These are phyloP conservation scores for Pica pica DNA, from an alignment of 2,113 vertebrate genomes.

Conservation along the genomic window DNA sequence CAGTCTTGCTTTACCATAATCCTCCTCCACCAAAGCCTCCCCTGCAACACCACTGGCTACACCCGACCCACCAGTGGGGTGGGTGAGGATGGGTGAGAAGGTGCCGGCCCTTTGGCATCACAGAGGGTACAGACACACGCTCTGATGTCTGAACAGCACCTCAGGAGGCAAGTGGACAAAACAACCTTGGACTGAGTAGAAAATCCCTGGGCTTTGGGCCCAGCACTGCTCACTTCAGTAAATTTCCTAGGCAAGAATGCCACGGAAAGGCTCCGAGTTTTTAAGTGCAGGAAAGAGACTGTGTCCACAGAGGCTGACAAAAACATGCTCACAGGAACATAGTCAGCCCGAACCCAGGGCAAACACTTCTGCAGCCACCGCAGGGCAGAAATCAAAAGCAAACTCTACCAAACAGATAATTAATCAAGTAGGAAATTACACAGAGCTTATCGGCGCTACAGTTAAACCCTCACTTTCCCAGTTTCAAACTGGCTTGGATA, in stretches of 20 bases:
- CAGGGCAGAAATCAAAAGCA: neutral
- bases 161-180: neutral
- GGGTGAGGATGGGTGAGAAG: rapidly evolving
- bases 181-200: neutral
- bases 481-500: neutral
- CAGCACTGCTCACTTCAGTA: neutral
- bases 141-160: rapidly evolving
- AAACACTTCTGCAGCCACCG: neutral
- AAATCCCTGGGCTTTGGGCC: neutral
- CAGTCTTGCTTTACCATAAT: neutral
- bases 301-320: neutral
- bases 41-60: neutral
- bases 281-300: neutral
- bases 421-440: constrained; percentile 20
- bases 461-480: neutral
- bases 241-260: neutral
- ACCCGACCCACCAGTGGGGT: rapidly evolving
- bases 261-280: neutral
- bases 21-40: no score
- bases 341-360: neutral
- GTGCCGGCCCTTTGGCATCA: rapidly evolving
- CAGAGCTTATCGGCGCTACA: neutral
- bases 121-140: rapidly evolving
- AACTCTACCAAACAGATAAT: neutral
- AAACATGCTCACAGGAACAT: neutral